phyloP scores from a whole-genome alignment of 2,888 invertebrate genomes.

The Fragum fragum region DNA sequence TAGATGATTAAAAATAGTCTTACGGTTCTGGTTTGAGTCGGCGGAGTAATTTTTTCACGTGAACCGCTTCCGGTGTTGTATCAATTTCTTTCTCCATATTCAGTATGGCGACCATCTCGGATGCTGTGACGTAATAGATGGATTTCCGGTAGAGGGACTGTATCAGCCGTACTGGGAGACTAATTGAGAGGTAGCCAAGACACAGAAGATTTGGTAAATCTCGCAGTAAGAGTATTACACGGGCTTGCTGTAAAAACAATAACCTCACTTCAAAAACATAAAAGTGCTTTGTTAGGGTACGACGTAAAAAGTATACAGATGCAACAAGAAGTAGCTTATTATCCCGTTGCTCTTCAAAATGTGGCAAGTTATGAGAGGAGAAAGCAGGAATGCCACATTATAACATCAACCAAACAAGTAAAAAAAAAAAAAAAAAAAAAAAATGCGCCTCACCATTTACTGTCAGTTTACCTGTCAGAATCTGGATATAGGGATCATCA shows the following conservation, averaged over 20 bases:
- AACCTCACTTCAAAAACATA: too few relatives aligned
- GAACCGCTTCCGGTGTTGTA: constrained; percentile 39
- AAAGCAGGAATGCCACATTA: too few relatives aligned
- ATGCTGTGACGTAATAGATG: constrained; percentile 19
- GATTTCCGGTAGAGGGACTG: constrained; percentile 42
- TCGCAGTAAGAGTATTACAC: constrained; percentile 45
- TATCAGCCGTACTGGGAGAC: constrained; percentile 67
- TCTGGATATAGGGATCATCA: too few relatives aligned
- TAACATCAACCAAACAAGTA: too few relatives aligned
- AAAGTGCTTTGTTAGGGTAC: too few relatives aligned
- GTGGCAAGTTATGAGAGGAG: too few relatives aligned
- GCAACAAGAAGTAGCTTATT: too few relatives aligned
- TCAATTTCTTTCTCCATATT: constrained; percentile 44
- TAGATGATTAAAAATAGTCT: neutral
- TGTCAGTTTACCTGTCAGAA: too few relatives aligned
- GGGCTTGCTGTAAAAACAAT: constrained; percentile 41
- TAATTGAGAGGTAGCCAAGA: constrained; percentile 69
- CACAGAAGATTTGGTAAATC: constrained; percentile 72
- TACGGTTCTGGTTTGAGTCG: constrained; percentile 45
- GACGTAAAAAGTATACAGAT: too few relatives aligned
- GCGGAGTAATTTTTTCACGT: constrained; percentile 45
- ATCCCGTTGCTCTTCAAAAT: too few relatives aligned
- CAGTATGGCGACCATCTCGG: constrained; percentile 55
- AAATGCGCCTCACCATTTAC: too few relatives aligned
- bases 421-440: too few relatives aligned